Base-by-base conservation (phyloP, 1,140 invertebrate species). In the Fopius arisanus region DNA sequence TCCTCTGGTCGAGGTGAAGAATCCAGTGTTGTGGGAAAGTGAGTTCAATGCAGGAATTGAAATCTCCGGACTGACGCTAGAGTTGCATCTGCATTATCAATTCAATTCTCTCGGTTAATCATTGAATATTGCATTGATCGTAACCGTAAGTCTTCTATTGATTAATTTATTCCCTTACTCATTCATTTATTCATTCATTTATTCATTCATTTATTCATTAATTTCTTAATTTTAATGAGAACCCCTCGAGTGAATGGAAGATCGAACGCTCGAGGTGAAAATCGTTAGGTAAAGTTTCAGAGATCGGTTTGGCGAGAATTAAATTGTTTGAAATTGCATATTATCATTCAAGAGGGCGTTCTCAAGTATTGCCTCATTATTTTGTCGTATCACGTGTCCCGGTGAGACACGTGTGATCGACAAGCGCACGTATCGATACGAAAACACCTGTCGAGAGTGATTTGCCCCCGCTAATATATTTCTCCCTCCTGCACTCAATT, bases 371-470 rank as follows among this genome's bases (percentile, higher is more conserved):
- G 6, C 19, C 5, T 51, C 43, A 5, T 51, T n/a, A 51, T 51
- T 51, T 51, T 51, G 1, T 6, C 43, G 33, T 37, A 43, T 65
- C 59, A 72, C 59, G 59, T 26, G 51, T 29, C 19, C 21, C 43
- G 59, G 33, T 7, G 16, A 72, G 16, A 16, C 70, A 72, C 70
- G 70, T 72, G 70, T 70, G 43, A 65, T 28, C 54, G 65, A 40
- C 48, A 59, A 16, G 6, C 41, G 1, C 67, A 48, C 28, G 67
- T 40, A 72, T 65, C 59, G 59, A 72, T 72, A 41, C 59, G 70
- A 63, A 65, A 63, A 72, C 70, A 72, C 70, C 70, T 72, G 70
- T 23, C 41, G 28, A 23, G 16, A 26, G 31, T 0, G 9, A 5
- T 51, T 19, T 51, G 10, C 14, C 10, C 41, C 10, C 16, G 19